Evolutionary conservation across 2,888 invertebrate species (phyloP).

Genomic region (Trachelus tabidus): DNA sequence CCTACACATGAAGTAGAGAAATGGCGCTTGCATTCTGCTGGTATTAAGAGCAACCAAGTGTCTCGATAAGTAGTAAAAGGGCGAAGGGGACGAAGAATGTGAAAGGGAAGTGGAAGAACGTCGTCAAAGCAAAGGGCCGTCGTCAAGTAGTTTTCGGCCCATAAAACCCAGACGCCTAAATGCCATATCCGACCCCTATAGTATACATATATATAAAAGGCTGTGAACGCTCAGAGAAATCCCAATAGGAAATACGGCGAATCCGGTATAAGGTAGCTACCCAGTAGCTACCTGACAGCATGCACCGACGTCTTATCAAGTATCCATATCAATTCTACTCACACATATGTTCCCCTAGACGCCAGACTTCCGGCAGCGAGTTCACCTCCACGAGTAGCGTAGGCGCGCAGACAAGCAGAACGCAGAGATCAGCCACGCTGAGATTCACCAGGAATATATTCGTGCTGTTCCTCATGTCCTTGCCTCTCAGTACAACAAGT

Average conservation of each 20-base stretch:
- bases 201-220: conserved; percentile 2
- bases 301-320: not conserved
- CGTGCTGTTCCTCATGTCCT: conserved; percentile 94
- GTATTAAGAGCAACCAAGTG: not conserved
- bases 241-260: not conserved
- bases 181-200: conserved; percentile 19
- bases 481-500: conserved; percentile 89
- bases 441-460: conserved; percentile 95
- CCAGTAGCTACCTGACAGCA: not conserved
- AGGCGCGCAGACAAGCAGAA: conserved; percentile 91
- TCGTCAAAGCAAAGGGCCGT: not conserved
- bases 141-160: conserved; percentile 32
- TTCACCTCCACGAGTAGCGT: conserved; percentile 95
- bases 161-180: conserved; percentile 47
- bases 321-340: conserved; percentile 69
- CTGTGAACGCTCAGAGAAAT: not conserved
- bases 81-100: not conserved
- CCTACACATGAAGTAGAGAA: not conserved
- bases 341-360: conserved; percentile 93
- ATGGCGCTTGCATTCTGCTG: not conserved
- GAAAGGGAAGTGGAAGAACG: not conserved
- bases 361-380: conserved; percentile 91
- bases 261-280: not conserved
- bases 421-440: conserved; percentile 92
- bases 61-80: not conserved